Evolutionary conservation across 2,797 vertebrate genomes (phyloP).

Genomic region (Enoplosus armatus): DNA sequence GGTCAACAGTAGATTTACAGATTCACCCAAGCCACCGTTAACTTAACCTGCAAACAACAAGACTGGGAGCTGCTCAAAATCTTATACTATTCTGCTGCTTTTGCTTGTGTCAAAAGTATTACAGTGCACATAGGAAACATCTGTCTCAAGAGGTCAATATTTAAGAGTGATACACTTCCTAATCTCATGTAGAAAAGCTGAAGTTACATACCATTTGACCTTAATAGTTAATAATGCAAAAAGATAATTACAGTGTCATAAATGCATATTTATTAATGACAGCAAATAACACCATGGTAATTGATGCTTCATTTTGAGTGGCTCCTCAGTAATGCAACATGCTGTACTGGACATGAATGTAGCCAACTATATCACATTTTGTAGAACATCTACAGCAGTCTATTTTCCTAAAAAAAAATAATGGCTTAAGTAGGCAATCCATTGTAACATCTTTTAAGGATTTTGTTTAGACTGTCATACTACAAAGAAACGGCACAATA

Average conservation of each 20-base stretch:
- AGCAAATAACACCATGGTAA: slow-evolving; percentile 37
- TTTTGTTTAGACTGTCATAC: slow-evolving; percentile 43
- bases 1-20: slow-evolving; percentile 63
- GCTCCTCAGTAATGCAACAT: slow-evolving; percentile 71
- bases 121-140: slow-evolving; percentile 29
- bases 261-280: slow-evolving; percentile 68
- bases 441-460: slow-evolving; percentile 40
- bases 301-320: slow-evolving; percentile 66
- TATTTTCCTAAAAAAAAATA: slow-evolving; percentile 60
- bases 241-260: slow-evolving; percentile 41
- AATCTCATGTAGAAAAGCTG: slow-evolving; percentile 21
- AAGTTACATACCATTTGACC: slow-evolving; percentile 40
- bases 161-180: slow-evolving; percentile 23
- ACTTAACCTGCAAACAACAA: slow-evolving; percentile 53
- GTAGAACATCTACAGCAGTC: slow-evolving; percentile 57
- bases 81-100: slow-evolving; percentile 31
- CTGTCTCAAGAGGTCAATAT: slow-evolving; percentile 27
- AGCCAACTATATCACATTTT: slow-evolving; percentile 66
- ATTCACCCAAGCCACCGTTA: slow-evolving; percentile 45
- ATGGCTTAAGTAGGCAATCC: slow-evolving; percentile 54
- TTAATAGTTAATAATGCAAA: slow-evolving; percentile 41
- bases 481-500: slow-evolving; percentile 53
- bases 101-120: slow-evolving; percentile 40
- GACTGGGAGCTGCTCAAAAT: slow-evolving; percentile 71
- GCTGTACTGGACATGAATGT: slow-evolving; percentile 81